Percentiles rank a stretch among this genome's conserved stretches.
Conservation (phyloP, 2,888 invertebrate species). For the Nesidiocoris tenuis region DNA sequence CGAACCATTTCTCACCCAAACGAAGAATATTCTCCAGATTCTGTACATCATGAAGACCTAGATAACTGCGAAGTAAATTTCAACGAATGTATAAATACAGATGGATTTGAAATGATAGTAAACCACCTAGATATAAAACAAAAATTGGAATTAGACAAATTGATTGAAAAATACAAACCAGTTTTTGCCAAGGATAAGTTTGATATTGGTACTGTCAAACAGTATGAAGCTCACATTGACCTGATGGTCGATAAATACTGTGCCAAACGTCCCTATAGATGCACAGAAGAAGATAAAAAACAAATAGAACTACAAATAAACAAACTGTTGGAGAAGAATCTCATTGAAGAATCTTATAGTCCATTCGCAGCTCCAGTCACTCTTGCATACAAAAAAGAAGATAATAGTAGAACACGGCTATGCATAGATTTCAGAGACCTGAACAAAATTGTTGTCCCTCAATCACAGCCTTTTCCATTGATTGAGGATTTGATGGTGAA, state of each 20-base stretch:
- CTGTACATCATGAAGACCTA: not conserved
- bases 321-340: no score
- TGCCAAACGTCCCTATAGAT: no score
- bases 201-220: constrained; percentile 32
- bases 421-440: constrained; percentile 39
- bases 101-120: constrained; percentile 17
- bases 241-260: constrained; percentile 24
- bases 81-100: constrained; percentile 23
- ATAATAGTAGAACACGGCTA: constrained; percentile 18
- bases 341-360: constrained; percentile 40
- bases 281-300: no score
- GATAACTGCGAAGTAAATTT: constrained; percentile 23
- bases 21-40: no score
- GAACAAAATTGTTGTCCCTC: constrained; percentile 37
- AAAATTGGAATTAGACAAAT: no score
- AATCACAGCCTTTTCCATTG: constrained; percentile 20
- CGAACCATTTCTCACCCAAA: no score
- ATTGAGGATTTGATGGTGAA: constrained; percentile 27
- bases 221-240: constrained; percentile 31
- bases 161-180: no score
- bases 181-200: no score
- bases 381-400: constrained; percentile 41
- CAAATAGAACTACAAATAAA: no score
- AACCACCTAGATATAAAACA: no score
- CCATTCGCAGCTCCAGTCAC: constrained; percentile 42